Evolutionary conservation across 2,797 vertebrate species (phyloP), one percentile per base, ranked within the genome.

Genomic region (Spea hammondii): DNA sequence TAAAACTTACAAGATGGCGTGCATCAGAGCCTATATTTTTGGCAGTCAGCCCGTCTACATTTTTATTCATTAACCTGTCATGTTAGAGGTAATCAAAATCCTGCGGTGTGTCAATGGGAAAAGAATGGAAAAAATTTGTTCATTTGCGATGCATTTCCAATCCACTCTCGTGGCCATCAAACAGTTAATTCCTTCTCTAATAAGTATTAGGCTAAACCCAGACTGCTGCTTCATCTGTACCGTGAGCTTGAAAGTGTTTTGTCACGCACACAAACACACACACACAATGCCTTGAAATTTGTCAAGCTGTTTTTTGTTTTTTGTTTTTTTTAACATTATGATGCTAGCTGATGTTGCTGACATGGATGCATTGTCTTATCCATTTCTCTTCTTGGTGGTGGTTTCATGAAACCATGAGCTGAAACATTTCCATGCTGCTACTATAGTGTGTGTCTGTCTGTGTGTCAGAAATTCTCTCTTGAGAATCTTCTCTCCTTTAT

Each of bases 41-140:
- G 59, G 59, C 59, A 62, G 13, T 6, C 4, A 12, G 59, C 5
- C 13, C 5, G 14, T 14, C 5, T 62, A 17, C 9, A n/a, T 62
- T 32, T 32, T 14, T 62, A 62, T 62, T 62, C 59, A 62, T 62
- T 62, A 62, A 62, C 59, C 5, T n/a, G n/a, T n/a, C 59, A 14
- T 13, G 32, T 17, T 14, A 14, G 14, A 14, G 8, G n/a, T 62
- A 9, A 62, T 5, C 59, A 17, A 17, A 62, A 17, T 6, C 32
- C 14, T 62, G 9, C 13, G 5, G 1, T 57, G 11, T 57, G 11
- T 12, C n/a, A 62, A 17, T 14, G n/a, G 59, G 59, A 14, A 62
- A 32, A 5, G 9, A 17, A 57, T 57, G n/a, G n/a, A 57, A 11
- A 9, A 57, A 57, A 57, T 4, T 4, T 17, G 7, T 62, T 17